Conservation (phyloP, 1,140 invertebrate genomes). For the Andrena cerasifolii region DNA sequence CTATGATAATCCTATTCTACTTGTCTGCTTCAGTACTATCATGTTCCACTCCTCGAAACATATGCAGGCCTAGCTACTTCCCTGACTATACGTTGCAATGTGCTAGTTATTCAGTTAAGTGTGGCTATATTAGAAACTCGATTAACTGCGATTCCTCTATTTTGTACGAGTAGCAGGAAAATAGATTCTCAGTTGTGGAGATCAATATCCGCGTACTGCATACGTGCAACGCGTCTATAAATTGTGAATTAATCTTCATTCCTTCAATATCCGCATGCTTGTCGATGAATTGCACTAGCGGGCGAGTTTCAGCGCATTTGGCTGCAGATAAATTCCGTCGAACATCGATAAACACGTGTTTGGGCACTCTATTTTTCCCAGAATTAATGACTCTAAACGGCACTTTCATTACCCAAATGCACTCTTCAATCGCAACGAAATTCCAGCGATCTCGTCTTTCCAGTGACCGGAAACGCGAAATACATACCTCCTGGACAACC, state of each 20-base stretch:
- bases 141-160: too few species aligned
- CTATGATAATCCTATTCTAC: background rate
- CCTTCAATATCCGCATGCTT: background rate
- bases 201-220: too few species aligned
- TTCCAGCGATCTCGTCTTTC: background rate
- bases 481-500: background rate
- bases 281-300: background rate
- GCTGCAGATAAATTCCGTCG: slow-evolving; percentile 9
- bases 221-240: too few species aligned
- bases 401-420: slow-evolving; percentile 14
- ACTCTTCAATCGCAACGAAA: background rate
- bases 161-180: too few species aligned
- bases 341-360: background rate
- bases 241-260: background rate
- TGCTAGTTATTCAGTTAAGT: too few species aligned
- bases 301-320: background rate
- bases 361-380: background rate
- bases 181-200: too few species aligned
- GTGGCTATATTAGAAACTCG: too few species aligned
- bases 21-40: background rate
- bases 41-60: background rate
- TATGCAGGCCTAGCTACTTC: too few species aligned
- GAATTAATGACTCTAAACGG: slow-evolving; percentile 1
- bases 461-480: background rate
- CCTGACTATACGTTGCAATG: too few species aligned